A percentile compares a stretch with the other conserved stretches of the same genome.
These are phyloP conservation scores for Myiagra hebetior DNA, from an alignment of 2,113 vertebrate genomes.

Conservation along the genomic window DNA sequence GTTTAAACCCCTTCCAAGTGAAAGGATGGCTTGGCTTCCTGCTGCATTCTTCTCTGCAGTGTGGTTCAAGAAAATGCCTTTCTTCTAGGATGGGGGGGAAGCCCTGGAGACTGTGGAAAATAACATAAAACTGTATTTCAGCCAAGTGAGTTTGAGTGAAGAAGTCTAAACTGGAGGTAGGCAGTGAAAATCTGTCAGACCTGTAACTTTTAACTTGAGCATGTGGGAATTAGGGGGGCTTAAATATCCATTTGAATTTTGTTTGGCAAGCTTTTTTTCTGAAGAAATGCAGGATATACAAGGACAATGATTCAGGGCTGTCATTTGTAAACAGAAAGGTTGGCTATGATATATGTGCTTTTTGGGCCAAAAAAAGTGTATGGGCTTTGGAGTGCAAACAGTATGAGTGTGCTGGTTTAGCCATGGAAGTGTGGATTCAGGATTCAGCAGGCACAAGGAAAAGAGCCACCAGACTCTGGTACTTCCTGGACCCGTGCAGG, in stretches of 20 bases:
- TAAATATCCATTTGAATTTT: neutral
- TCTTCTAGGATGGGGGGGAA: conserved; percentile 1
- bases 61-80: conserved; percentile 52
- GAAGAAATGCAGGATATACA: neutral
- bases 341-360: neutral
- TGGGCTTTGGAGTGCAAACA: neutral
- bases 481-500: neutral
- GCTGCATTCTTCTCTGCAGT: conserved; percentile 41
- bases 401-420: neutral
- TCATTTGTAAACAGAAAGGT: neutral
- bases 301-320: neutral
- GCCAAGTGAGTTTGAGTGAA: neutral
- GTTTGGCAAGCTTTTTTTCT: neutral
- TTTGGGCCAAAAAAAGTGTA: neutral
- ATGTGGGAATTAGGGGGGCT: neutral
- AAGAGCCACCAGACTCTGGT: neutral
- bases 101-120: conserved; percentile 40
- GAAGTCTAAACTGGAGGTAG: neutral
- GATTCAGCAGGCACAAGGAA: neutral
- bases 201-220: neutral
- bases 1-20: conserved; percentile 45
- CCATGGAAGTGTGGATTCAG: neutral
- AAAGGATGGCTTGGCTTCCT: conserved; percentile 28
- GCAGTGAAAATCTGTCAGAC: neutral
- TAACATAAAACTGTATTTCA: neutral